A percentile compares a stretch with the other conserved stretches of the same genome.
phyloP scores from a whole-genome alignment of 2,113 vertebrate species.

The Theropithecus gelada region DNA sequence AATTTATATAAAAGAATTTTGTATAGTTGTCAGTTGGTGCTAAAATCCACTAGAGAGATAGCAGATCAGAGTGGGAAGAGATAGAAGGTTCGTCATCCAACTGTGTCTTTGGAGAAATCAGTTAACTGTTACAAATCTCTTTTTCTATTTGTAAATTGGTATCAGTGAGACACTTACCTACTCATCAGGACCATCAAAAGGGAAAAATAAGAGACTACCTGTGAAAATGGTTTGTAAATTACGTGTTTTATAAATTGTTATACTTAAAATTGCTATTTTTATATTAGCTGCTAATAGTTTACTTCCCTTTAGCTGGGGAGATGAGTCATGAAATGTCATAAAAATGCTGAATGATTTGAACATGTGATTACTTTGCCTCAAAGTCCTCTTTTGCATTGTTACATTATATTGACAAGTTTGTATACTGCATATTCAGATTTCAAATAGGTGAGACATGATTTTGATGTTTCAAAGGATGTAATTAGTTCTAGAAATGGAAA shows the following conservation, averaged over 20 bases:
- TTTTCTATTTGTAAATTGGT: neutral
- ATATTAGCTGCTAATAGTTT: neutral
- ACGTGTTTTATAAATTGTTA: neutral
- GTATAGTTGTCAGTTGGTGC: neutral
- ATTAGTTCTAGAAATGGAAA: slow-evolving; percentile 45
- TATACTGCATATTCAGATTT: slow-evolving; percentile 16
- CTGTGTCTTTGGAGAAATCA: neutral
- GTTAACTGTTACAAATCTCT: neutral
- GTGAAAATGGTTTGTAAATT: slow-evolving; percentile 15
- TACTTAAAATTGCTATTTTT: neutral
- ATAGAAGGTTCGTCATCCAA: neutral
- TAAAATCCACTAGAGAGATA: neutral
- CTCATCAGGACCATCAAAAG: neutral
- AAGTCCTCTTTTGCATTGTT: slow-evolving; percentile 4
- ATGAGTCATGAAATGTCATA: neutral
- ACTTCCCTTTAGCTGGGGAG: neutral
- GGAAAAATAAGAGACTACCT: neutral
- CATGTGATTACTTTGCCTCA: neutral
- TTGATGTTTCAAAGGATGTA: slow-evolving; percentile 6
- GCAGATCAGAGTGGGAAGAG: neutral
- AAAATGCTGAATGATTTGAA: neutral
- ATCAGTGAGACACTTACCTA: neutral
- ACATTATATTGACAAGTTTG: slow-evolving; percentile 40
- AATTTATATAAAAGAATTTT: neutral
- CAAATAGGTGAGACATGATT: slow-evolving; percentile 11